A percentile compares a stretch with the other conserved stretches of the same genome.
Conservation (phyloP, 1,140 invertebrate species). For the Drosophila pseudoananassae region DNA sequence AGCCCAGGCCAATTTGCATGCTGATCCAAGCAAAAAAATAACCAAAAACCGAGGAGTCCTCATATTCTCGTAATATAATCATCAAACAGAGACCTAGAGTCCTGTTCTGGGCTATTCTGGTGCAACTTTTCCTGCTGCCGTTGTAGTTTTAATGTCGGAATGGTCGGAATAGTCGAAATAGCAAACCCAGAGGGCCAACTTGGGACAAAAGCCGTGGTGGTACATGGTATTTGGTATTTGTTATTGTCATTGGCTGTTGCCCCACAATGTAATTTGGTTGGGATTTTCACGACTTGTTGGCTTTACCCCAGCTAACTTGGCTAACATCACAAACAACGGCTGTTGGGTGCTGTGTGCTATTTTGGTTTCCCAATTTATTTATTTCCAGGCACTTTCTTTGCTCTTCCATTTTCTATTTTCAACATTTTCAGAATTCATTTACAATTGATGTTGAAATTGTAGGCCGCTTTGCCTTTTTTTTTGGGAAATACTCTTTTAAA, state of each 20-base stretch:
- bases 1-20: conserved; percentile 67
- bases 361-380: conserved; percentile 40
- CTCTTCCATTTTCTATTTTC: conserved; percentile 51
- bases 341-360: conserved; percentile 18
- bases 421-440: conserved; percentile 46
- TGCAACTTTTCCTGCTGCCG: conserved; percentile 38
- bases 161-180: conserved; percentile 8
- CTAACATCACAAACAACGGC: conserved; percentile 5
- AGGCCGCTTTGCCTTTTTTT: no score
- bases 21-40: conserved; percentile 36
- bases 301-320: conserved; percentile 6
- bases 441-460: conserved; percentile 26
- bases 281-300: conserved; percentile 50
- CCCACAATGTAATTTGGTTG: conserved; percentile 42
- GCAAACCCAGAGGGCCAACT: conserved; percentile 32
- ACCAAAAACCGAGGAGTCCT: conserved; percentile 12
- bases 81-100: conserved; percentile 15
- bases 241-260: conserved; percentile 45
- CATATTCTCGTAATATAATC: conserved; percentile 21
- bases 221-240: conserved; percentile 19
- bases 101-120: conserved; percentile 1
- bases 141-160: conserved; percentile 66
- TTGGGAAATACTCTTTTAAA: neutral
- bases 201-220: conserved; percentile 10
- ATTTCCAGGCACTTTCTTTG: conserved; percentile 9